These are phyloP conservation scores for Campodea augens DNA, from an alignment of 1,140 invertebrate species.

Conservation along the genomic window DNA sequence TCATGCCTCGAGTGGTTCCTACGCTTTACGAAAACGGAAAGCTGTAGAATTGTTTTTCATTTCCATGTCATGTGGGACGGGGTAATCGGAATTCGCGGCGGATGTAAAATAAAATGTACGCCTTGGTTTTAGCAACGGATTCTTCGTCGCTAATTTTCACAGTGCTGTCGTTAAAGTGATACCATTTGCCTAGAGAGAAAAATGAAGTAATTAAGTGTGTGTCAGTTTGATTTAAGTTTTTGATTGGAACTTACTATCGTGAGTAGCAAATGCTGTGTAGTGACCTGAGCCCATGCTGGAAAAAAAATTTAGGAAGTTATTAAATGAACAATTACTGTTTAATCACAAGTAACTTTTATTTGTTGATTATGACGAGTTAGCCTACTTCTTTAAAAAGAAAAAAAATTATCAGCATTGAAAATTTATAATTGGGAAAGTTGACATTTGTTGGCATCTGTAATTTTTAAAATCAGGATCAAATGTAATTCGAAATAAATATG, in stretches of 20 bases:
- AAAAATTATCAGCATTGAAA: too few relatives aligned
- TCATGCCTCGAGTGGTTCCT: too few relatives aligned
- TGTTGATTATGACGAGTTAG: too few relatives aligned
- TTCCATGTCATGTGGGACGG: neutral
- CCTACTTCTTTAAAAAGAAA: too few relatives aligned
- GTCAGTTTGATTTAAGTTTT: neutral
- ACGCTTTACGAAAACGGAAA: too few relatives aligned
- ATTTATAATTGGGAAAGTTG: too few relatives aligned
- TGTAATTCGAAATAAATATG: too few relatives aligned
- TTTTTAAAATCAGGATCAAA: too few relatives aligned
- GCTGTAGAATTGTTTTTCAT: neutral
- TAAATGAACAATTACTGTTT: too few relatives aligned
- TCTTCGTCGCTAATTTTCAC: slow-evolving; percentile 47
- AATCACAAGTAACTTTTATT: too few relatives aligned
- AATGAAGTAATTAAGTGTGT: neutral
- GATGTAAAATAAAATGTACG: slow-evolving; percentile 72
- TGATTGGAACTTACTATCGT: slow-evolving; percentile 32
- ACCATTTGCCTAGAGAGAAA: slow-evolving; percentile 41
- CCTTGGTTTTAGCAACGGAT: slow-evolving; percentile 56
- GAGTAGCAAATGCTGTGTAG: slow-evolving; percentile 66
- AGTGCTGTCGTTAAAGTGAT: slow-evolving; percentile 75
- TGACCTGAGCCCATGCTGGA: slow-evolving; percentile 60
- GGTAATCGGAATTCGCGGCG: slow-evolving; percentile 34
- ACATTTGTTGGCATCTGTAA: too few relatives aligned
- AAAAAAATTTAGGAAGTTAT: slow-evolving; percentile 17